These are phyloP conservation scores for Galendromus occidentalis DNA, from an alignment of 1,140 invertebrate genomes.

Conservation along the genomic window DNA sequence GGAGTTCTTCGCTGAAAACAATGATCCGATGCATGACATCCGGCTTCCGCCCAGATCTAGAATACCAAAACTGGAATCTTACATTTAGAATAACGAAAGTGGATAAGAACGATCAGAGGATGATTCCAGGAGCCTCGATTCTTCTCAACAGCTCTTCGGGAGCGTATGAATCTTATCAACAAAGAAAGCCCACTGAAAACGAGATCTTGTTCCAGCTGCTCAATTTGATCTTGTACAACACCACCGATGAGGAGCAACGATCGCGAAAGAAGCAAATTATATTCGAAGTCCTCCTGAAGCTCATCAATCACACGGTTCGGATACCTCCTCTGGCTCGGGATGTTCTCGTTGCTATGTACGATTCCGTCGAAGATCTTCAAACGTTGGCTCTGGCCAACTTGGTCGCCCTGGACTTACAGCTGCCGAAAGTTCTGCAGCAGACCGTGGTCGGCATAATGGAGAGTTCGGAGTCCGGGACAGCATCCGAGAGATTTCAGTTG, in stretches of 20 bases:
- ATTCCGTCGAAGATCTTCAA: neutral
- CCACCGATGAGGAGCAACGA: neutral
- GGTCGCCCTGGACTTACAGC: neutral
- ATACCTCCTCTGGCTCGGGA: neutral
- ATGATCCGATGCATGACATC: too few relatives aligned
- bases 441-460: neutral
- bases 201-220: neutral
- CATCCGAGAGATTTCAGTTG: neutral
- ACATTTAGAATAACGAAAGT: too few relatives aligned
- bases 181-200: too few relatives aligned
- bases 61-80: too few relatives aligned
- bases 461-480: neutral
- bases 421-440: neutral
- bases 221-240: neutral
- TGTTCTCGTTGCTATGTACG: neutral
- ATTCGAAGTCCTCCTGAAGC: neutral
- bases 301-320: neutral
- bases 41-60: too few relatives aligned
- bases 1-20: too few relatives aligned
- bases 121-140: too few relatives aligned
- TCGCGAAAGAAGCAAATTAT: neutral
- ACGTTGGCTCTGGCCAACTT: neutral
- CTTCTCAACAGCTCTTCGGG: too few relatives aligned
- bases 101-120: too few relatives aligned
- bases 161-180: too few relatives aligned